Base-by-base conservation (phyloP, 23 tunicate species). In the Aplidium turbinatum region DNA sequence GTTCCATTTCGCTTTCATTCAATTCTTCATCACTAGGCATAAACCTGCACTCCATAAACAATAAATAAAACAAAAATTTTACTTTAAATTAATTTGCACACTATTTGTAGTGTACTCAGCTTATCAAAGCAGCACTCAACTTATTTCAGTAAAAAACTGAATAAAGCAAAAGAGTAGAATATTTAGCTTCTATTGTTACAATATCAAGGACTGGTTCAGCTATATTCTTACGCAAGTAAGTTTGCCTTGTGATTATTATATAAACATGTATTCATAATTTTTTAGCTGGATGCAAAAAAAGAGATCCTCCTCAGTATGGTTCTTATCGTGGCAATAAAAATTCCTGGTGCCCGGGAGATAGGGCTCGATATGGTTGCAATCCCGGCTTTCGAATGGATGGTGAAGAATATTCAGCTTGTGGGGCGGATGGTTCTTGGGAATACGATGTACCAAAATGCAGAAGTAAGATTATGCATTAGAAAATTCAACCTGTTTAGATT, bases 261-360 rank as follows among this genome's bases (percentile, higher is more conserved):
- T 13, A 13, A n/a, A n/a, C n/a, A n/a, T n/a, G n/a, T n/a, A n/a
- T 9, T 42, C 48, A 42, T 9, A 9, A 42, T 13, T 16, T n/a
- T 35, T 65, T 38, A 65, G 72, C 50, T 36, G 72, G 72, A 7
- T 65, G 72, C 27, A 18, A 18, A 65, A 7, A 25, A 35, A 66
- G 78, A 33, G 67, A 73, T 31, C 47, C 78, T 3, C 78, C 78
- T 2, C 9, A 24, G 11, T 73, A 54, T 47, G 78, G 78, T 3
- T 56, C 53, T 3, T 73, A 73, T 48, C 35, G 23, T 27, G 7
- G 22, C 3, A 9, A 47, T 31, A 19, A 6, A 7, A 47, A 4
- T 26, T 7, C 30, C 18, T 73, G 55, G 19, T 65, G 72, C 28
- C 50, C 67, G 6, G 78, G 66, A 18, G n/a, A 73, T 3, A 27